phyloP scores from a whole-genome alignment of 2,888 invertebrate species.

The Habroteleia sp. region DNA sequence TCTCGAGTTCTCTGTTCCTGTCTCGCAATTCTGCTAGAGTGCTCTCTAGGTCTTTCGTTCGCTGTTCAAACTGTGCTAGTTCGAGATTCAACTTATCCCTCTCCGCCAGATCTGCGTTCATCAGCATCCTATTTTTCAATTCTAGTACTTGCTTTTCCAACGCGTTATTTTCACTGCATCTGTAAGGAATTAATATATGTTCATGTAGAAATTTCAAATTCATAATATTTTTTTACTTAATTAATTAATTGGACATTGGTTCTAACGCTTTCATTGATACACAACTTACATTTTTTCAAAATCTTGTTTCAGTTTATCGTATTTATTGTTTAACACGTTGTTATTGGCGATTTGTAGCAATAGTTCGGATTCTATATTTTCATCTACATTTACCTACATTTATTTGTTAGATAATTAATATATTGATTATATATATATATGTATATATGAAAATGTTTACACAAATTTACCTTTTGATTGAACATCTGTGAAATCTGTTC shows the following conservation, averaged over 20 bases:
- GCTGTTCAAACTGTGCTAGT: constrained; percentile 40
- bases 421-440: not conserved
- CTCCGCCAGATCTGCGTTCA: constrained; percentile 24
- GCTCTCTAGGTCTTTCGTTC: constrained; percentile 29
- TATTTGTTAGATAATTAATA: too few relatives aligned
- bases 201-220: too few relatives aligned
- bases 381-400: not conserved
- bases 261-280: too few relatives aligned
- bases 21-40: constrained; percentile 30
- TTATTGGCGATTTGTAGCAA: constrained; percentile 13
- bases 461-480: too few relatives aligned
- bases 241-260: too few relatives aligned
- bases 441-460: too few relatives aligned
- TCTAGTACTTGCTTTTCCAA: constrained; percentile 23
- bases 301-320: constrained; percentile 36
- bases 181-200: not conserved
- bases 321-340: constrained; percentile 31
- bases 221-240: not conserved
- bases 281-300: constrained; percentile 35
- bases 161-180: constrained; percentile 10
- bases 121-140: constrained; percentile 10
- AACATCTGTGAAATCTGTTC: too few relatives aligned
- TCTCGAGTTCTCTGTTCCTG: constrained; percentile 37
- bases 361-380: constrained; percentile 5
- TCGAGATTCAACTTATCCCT: constrained; percentile 22